A percentile compares a stretch with the other conserved stretches of the same genome.
Evolutionary conservation across 1,140 invertebrate genomes (phyloP).

Genomic region (Arion vulgaris): DNA sequence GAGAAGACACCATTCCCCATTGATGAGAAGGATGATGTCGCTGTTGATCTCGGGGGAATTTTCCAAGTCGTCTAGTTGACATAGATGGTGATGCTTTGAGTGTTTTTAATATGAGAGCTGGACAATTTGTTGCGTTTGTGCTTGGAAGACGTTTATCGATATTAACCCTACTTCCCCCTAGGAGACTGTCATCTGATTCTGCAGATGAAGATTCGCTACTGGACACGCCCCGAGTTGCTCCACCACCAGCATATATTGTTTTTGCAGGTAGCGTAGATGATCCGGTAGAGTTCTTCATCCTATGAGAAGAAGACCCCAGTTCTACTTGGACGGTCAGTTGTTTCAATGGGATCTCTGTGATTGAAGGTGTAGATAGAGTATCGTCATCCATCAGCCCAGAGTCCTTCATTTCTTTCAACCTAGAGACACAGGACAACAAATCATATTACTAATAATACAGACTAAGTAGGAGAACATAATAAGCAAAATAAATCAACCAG

Average conservation of each 20-base stretch:
- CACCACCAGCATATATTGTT: not conserved
- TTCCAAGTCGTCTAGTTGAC: not conserved
- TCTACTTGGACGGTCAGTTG: slow-evolving; percentile 56
- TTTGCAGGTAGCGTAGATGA: not conserved
- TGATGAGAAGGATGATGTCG: not conserved
- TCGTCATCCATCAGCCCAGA: slow-evolving; percentile 56
- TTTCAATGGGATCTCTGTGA: slow-evolving; percentile 60
- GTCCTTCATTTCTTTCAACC: slow-evolving; percentile 61
- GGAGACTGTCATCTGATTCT: slow-evolving; percentile 31
- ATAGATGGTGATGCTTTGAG: not conserved
- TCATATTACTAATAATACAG: no score
- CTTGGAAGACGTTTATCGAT: slow-evolving; percentile 19
- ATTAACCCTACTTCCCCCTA: slow-evolving; percentile 7
- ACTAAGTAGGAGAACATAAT: no score
- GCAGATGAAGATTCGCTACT: slow-evolving; percentile 36
- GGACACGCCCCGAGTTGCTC: no score
- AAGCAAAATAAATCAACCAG: no score
- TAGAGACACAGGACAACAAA: slow-evolving; percentile 18
- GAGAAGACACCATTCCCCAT: not conserved
- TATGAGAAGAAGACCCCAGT: slow-evolving; percentile 39
- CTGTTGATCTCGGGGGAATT: not conserved
- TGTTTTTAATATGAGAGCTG: not conserved
- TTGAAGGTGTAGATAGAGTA: slow-evolving; percentile 45
- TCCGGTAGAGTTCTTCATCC: not conserved
- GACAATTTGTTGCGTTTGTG: not conserved